phyloP scores from a whole-genome alignment of 1,140 invertebrate genomes.

The Pomacea maculata region DNA sequence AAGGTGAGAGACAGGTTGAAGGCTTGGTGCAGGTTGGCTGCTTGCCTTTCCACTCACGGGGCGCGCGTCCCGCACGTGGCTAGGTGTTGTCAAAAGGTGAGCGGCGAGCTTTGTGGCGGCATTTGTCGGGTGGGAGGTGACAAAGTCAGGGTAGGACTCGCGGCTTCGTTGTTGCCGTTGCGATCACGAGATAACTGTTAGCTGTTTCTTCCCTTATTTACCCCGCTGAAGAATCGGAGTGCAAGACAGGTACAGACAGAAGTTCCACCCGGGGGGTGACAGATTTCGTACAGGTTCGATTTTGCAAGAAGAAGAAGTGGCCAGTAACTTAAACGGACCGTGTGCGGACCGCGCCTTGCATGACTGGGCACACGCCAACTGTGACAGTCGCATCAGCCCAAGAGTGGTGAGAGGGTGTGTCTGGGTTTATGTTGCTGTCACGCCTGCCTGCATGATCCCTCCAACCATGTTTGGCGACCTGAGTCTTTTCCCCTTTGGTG shows the following conservation, averaged over 20 bases:
- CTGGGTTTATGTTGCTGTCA: background rate
- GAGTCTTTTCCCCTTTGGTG: constrained; percentile 16
- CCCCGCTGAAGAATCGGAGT: background rate
- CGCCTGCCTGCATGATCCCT: constrained; percentile 15
- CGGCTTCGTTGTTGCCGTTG: background rate
- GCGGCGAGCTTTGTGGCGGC: background rate
- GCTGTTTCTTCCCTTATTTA: background rate
- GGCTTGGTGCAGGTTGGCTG: constrained; percentile 8
- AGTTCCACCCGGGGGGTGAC: too few species aligned
- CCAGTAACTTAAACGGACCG: background rate
- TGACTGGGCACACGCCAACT: background rate
- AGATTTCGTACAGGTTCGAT: too few species aligned
- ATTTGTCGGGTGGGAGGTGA: constrained; percentile 9
- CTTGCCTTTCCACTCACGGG: background rate
- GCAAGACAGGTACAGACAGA: too few species aligned
- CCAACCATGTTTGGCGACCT: constrained; percentile 23
- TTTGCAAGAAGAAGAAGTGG: too few species aligned
- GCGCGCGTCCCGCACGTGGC: constrained; percentile 12
- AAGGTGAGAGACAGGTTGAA: constrained; percentile 26
- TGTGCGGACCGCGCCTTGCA: background rate
- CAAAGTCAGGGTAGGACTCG: too few species aligned
- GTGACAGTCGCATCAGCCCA: background rate
- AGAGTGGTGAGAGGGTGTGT: background rate
- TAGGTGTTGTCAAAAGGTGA: constrained; percentile 17
- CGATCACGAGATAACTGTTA: background rate